Conservation (phyloP, 2,113 vertebrate species). For the Caretta caretta region DNA sequence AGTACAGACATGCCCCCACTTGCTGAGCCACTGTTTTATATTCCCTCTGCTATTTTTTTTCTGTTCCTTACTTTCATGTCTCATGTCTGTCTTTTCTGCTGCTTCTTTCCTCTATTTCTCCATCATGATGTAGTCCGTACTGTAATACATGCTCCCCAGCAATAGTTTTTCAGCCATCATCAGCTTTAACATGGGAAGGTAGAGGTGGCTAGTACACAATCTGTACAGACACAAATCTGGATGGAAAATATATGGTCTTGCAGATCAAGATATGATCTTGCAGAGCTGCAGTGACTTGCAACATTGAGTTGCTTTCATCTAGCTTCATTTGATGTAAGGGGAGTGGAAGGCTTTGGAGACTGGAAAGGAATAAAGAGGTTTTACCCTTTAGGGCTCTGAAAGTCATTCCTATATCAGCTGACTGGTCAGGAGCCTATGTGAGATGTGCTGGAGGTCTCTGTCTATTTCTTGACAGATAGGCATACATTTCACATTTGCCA, state of each 20-base stretch:
- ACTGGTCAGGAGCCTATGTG: not conserved
- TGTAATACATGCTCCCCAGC: not conserved
- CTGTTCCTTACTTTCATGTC: not conserved
- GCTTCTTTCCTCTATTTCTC: not conserved
- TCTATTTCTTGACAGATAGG: not conserved
- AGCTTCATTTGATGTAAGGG: not conserved
- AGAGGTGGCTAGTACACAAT: not conserved
- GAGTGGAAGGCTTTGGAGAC: not conserved
- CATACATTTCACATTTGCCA: not conserved
- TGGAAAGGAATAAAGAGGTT: not conserved
- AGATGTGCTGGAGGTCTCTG: not conserved
- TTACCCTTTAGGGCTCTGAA: not conserved
- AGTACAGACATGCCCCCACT: not conserved
- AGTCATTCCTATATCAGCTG: not conserved
- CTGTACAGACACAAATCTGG: not conserved
- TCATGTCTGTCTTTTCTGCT: not conserved
- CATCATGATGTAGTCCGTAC: not conserved
- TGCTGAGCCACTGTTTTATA: not conserved
- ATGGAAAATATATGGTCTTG: not conserved
- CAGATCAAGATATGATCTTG: not conserved
- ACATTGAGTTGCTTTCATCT: not conserved
- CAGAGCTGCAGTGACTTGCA: not conserved
- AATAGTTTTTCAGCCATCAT: not conserved
- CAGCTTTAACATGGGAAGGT: not conserved
- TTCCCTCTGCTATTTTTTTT: not conserved